phyloP scores from a whole-genome alignment of 2,888 invertebrate genomes.

The Abrostola tripartita region DNA sequence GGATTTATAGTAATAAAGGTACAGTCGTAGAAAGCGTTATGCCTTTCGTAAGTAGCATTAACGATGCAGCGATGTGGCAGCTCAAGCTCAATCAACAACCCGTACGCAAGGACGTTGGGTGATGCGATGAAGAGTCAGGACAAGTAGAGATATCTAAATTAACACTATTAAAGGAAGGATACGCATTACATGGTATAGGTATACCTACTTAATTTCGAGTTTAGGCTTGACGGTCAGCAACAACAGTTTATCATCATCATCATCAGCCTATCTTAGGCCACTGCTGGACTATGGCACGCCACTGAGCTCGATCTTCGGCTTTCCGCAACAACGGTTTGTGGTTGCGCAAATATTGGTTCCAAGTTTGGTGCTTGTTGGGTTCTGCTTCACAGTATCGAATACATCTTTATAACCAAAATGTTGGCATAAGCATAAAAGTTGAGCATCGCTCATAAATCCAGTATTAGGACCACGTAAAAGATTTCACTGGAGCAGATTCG shows the following conservation, averaged over 20 bases:
- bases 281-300: too few relatives aligned
- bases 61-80: not conserved
- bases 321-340: not conserved
- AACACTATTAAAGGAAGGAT: too few relatives aligned
- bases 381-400: not conserved
- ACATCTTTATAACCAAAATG: not conserved
- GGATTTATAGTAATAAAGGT: not conserved
- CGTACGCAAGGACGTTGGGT: too few relatives aligned
- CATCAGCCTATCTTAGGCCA: too few relatives aligned
- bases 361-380: not conserved
- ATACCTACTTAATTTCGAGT: too few relatives aligned
- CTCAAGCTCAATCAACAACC: not conserved
- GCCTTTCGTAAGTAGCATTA: not conserved
- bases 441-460: not conserved
- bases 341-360: not conserved
- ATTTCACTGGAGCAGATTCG: constrained; percentile 4
- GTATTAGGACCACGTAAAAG: not conserved
- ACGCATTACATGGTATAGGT: too few relatives aligned
- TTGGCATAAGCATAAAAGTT: not conserved
- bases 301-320: too few relatives aligned
- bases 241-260: too few relatives aligned
- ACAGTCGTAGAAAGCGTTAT: not conserved
- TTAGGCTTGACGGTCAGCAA: too few relatives aligned
- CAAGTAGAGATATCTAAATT: too few relatives aligned
- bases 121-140: too few relatives aligned